phyloP scores from a whole-genome alignment of 2,888 invertebrate species.

The Lymantria dispar region DNA sequence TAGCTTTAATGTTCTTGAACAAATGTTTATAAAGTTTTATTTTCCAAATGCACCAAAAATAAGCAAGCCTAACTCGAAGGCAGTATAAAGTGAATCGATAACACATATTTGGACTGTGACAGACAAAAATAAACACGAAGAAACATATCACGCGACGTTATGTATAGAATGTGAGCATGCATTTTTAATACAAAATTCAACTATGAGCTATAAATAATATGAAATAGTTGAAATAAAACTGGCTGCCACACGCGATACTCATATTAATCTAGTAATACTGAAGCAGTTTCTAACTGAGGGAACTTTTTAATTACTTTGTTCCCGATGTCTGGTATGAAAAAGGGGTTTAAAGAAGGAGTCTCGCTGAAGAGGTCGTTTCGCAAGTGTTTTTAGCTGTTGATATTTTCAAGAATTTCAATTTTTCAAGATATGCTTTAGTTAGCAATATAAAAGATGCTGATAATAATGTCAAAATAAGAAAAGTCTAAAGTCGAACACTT shows the following conservation, averaged over 20 bases:
- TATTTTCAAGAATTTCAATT: not conserved
- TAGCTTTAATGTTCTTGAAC: too few relatives aligned
- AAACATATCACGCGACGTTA: slow-evolving; percentile 35
- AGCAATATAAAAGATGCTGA: too few relatives aligned
- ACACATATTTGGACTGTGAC: slow-evolving; percentile 22
- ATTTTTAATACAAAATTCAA: slow-evolving; percentile 45
- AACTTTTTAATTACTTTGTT: slow-evolving; percentile 63
- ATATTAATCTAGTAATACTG: slow-evolving; percentile 48
- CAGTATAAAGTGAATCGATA: slow-evolving; percentile 18
- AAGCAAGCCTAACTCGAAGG: not conserved
- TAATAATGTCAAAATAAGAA: too few relatives aligned
- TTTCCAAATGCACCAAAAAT: too few relatives aligned
- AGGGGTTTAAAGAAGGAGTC: slow-evolving; percentile 29
- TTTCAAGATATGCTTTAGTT: too few relatives aligned
- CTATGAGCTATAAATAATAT: slow-evolving; percentile 45
- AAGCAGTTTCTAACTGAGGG: slow-evolving; percentile 44
- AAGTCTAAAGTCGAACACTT: too few relatives aligned
- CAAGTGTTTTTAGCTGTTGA: slow-evolving; percentile 16
- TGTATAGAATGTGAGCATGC: slow-evolving; percentile 43
- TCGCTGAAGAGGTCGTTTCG: slow-evolving; percentile 18
- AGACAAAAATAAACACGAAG: slow-evolving; percentile 31
- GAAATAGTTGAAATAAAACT: slow-evolving; percentile 43
- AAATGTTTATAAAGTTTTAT: too few relatives aligned
- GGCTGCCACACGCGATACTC: slow-evolving; percentile 45
- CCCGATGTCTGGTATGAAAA: slow-evolving; percentile 47